These are phyloP conservation scores for Arctia plantaginis DNA, from an alignment of 2,888 invertebrate genomes.

Conservation along the genomic window DNA sequence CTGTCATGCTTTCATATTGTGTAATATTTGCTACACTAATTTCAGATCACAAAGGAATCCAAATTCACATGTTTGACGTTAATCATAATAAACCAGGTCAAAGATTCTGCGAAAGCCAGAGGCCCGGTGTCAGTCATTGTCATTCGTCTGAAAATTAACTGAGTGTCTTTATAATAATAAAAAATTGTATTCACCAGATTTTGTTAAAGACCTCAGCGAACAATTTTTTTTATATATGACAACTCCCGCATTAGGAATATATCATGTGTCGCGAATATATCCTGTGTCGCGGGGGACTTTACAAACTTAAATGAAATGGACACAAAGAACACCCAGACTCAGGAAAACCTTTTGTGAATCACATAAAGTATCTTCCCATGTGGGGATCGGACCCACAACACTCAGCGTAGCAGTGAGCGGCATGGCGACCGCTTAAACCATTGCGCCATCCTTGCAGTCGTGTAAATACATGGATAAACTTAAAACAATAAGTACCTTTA, in stretches of 20 bases:
- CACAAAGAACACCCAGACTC: too few species aligned
- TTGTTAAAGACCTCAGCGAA: neutral
- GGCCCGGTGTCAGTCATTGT: neutral
- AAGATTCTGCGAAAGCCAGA: neutral
- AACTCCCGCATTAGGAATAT: too few species aligned
- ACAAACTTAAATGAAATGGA: too few species aligned
- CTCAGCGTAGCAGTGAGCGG: too few species aligned
- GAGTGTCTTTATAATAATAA: neutral
- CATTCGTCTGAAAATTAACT: neutral
- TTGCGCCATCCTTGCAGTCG: too few species aligned
- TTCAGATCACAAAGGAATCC: constrained; percentile 2
- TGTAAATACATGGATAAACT: neutral
- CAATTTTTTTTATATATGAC: too few species aligned
- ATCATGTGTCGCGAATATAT: too few species aligned
- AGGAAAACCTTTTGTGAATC: too few species aligned
- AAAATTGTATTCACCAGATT: neutral
- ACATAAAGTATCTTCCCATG: too few species aligned
- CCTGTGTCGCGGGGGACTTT: too few species aligned
- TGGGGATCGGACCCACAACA: too few species aligned
- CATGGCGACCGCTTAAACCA: too few species aligned
- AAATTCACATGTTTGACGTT: neutral
- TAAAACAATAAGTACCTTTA: neutral
- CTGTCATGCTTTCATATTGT: neutral
- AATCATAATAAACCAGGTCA: neutral
- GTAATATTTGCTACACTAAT: neutral